Evolutionary conservation across 2,113 vertebrate genomes (phyloP).

Genomic region (Speoplatyrhinus poulsoni): DNA sequence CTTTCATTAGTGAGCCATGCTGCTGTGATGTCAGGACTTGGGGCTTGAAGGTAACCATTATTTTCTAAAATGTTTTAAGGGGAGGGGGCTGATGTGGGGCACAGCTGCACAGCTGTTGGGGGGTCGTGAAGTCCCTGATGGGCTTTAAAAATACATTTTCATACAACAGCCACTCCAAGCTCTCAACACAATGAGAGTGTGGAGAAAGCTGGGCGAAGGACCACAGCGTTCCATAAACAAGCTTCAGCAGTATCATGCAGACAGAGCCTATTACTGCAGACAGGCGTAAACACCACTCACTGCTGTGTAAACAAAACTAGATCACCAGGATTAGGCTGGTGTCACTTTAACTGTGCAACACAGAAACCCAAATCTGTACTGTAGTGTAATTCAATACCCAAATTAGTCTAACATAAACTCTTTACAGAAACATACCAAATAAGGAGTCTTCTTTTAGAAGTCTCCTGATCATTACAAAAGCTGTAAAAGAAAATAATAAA

Average conservation of each 20-base stretch:
- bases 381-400: background rate
- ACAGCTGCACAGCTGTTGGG: slow-evolving; percentile 67
- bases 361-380: too few species aligned
- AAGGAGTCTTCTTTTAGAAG: too few species aligned
- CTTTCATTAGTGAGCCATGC: slow-evolving; percentile 45
- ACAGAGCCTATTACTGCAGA: background rate
- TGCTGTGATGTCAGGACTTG: slow-evolving; percentile 40
- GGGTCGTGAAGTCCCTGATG: slow-evolving; percentile 42
- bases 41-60: background rate
- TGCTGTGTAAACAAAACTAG: background rate
- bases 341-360: too few species aligned
- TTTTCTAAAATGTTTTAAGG: background rate
- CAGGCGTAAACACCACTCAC: slow-evolving; percentile 17
- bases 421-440: slow-evolving; percentile 7
- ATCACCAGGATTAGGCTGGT: too few species aligned
- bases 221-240: slow-evolving; percentile 28
- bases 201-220: slow-evolving; percentile 15
- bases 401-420: background rate
- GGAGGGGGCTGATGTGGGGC: slow-evolving; percentile 30
- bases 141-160: slow-evolving; percentile 63
- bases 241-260: background rate
- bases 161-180: slow-evolving; percentile 64
- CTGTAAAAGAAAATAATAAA: too few species aligned
- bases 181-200: slow-evolving; percentile 40
- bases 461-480: too few species aligned